Percentiles rank a stretch among this genome's conserved stretches.
These are phyloP conservation scores for Hephaestus fuliginosus DNA, from an alignment of 2,797 vertebrate species.

Conservation along the genomic window DNA sequence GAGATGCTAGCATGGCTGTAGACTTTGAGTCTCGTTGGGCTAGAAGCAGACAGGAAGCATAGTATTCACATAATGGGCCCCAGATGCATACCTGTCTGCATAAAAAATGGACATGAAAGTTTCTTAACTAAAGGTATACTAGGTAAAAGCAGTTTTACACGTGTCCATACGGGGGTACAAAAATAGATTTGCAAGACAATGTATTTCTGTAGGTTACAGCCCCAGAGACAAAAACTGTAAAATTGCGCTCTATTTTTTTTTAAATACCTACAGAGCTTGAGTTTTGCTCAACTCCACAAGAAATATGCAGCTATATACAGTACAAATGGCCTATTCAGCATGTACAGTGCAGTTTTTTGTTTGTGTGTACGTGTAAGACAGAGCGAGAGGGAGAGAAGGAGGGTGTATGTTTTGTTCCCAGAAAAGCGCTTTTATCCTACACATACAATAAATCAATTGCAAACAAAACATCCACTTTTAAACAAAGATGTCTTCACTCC, in stretches of 20 bases:
- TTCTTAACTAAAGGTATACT: constrained; percentile 15
- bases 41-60: constrained; percentile 12
- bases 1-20: not conserved
- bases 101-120: not conserved
- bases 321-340: constrained; percentile 51
- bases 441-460: constrained; percentile 65
- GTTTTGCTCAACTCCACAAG: constrained; percentile 31
- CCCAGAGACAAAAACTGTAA: constrained; percentile 35
- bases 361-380: constrained; percentile 35
- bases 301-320: constrained; percentile 25
- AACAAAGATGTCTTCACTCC: constrained; percentile 57
- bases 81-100: not conserved
- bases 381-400: constrained; percentile 6
- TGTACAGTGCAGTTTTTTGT: constrained; percentile 19
- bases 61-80: not conserved
- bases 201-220: constrained; percentile 35
- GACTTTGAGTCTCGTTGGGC: not conserved
- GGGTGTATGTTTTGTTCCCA: constrained; percentile 45
- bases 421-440: constrained; percentile 65
- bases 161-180: constrained; percentile 12
- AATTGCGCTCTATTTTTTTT: constrained; percentile 39
- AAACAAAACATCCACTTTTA: constrained; percentile 62
- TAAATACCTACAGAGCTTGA: not conserved
- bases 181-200: constrained; percentile 45
- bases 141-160: constrained; percentile 3